Evolutionary conservation across 2,113 vertebrate species (phyloP).

Genomic region (Mungos mungo): DNA sequence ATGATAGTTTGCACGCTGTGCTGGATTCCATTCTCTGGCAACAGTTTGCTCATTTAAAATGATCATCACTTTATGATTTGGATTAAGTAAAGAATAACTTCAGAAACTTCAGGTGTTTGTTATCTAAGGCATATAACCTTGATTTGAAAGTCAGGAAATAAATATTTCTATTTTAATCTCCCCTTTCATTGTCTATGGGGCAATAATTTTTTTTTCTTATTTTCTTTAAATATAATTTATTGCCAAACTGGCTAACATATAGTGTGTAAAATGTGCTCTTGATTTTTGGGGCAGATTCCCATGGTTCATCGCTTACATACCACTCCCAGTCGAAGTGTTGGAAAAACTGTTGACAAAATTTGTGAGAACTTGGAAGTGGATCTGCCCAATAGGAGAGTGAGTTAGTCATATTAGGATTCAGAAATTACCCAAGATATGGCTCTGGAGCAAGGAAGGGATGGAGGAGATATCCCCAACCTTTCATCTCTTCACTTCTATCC

Average conservation of each 20-base stretch:
- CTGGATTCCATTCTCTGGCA: constrained; percentile 2
- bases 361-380: not conserved
- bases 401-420: not conserved
- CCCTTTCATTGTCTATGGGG: not conserved
- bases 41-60: not conserved
- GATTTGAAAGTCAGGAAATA: not conserved
- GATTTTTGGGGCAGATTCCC: too few species aligned
- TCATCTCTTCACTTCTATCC: not conserved
- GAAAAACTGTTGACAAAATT: not conserved
- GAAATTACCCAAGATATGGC: not conserved
- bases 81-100: not conserved
- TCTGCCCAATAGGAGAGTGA: not conserved
- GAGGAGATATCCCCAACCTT: not conserved
- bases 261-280: too few species aligned
- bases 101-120: not conserved
- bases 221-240: not conserved
- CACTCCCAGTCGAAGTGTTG: not conserved
- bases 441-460: not conserved
- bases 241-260: too few species aligned
- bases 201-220: not conserved
- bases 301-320: too few species aligned
- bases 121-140: not conserved
- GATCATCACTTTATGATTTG: not conserved
- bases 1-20: not conserved
- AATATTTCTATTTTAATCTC: not conserved